Evolutionary conservation across 2,797 vertebrate genomes (phyloP), one percentile per base, ranked within the genome.

Genomic region (Steatocranus sp.): DNA sequence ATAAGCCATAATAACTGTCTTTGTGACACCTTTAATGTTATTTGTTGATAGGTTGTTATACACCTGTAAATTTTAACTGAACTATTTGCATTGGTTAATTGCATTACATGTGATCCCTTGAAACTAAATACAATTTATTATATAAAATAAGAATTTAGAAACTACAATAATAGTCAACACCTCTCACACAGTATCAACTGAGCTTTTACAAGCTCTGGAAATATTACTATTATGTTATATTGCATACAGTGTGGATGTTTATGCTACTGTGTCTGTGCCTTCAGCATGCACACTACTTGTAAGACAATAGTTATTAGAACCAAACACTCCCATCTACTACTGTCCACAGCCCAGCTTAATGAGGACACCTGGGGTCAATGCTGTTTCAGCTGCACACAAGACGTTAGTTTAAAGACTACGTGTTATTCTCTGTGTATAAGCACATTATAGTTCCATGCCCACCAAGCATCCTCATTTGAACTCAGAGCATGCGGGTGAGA

Each of bases 301-400:
- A 70, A 88, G 88, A 88, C 74, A 75, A 78, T 83, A 91, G 86
- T 82, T 88, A 89, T 85, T 85, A 88, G 82, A 84, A 85, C 85
- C 74, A 76, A 90, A 86, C 32, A 11, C 75, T 86, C 36, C 81
- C 50, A 58, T 92, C 86, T 92, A 87, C 92, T 86, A 84, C 80
- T 89, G 86, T 79, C 73, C 61, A 83, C 85, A 92, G 83, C 66
- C 51, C 58, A 74, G 85, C 88, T 88, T 95, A 95, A 96, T 95
- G 90, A 95, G 94, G 92, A 95, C 93, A 94, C 93, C 89, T 84
- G 86, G 87, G 93, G 91, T 93, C 89, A 94, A 85, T 79, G 32
- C 38, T 41, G 27, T 81, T 85, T 84, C n/a, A 83, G 83, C 56
- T 80, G 53, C 61, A 79, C 75, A 66, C 53, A 74, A 85, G 61